These are phyloP conservation scores for Hyles euphorbiae DNA, from an alignment of 1,140 invertebrate species.

Conservation along the genomic window DNA sequence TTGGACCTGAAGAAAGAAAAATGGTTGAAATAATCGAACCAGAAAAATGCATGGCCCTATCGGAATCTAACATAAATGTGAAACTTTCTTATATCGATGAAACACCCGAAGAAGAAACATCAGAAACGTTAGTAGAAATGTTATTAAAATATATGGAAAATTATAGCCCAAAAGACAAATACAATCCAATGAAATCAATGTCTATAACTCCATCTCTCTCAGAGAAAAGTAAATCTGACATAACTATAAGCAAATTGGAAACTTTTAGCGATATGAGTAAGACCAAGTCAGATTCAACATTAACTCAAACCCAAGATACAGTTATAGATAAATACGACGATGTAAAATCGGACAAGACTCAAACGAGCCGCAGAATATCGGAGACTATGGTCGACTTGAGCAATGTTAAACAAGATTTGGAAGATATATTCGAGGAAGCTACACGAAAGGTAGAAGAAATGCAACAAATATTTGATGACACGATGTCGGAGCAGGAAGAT, in stretches of 20 bases:
- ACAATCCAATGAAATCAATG: constrained; percentile 43
- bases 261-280: constrained; percentile 68
- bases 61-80: constrained; percentile 63
- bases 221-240: constrained; percentile 70
- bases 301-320: constrained; percentile 66
- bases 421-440: constrained; percentile 58
- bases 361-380: constrained; percentile 48
- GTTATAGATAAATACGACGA: constrained; percentile 57
- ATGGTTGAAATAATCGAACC: constrained; percentile 58
- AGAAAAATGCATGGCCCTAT: constrained; percentile 41
- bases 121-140: constrained; percentile 67
- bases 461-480: constrained; percentile 51
- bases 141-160: constrained; percentile 70
- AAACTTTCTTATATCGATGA: constrained; percentile 69
- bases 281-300: constrained; percentile 61
- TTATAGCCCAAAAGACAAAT: constrained; percentile 50
- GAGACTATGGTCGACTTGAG: constrained; percentile 62
- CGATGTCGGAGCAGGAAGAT: constrained; percentile 63
- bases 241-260: constrained; percentile 68
- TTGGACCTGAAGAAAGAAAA: constrained; percentile 55
- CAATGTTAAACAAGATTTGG: constrained; percentile 60
- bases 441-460: constrained; percentile 41
- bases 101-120: constrained; percentile 58
- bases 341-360: constrained; percentile 22
- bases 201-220: constrained; percentile 58